phyloP scores from a whole-genome alignment of 2,113 vertebrate genomes.

The Coracopsis vasa region DNA sequence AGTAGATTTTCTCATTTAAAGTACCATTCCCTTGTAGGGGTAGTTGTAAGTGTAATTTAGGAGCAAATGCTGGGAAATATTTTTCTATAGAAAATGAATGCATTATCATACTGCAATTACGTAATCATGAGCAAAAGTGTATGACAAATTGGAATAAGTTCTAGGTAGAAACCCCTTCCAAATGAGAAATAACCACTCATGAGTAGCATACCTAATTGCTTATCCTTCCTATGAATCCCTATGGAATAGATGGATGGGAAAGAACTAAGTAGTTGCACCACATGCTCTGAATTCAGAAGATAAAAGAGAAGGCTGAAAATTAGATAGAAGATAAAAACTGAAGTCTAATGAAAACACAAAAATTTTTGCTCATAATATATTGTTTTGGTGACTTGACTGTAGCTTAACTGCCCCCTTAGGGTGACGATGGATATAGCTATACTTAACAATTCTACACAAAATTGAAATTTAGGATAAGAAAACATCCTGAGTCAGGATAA shows the following conservation, averaged over 20 bases:
- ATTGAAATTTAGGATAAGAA: neutral
- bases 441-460: neutral
- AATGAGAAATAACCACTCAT: slow-evolving; percentile 23
- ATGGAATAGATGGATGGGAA: neutral
- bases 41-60: neutral
- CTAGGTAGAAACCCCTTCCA: slow-evolving; percentile 3
- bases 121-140: neutral
- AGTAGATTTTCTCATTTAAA: neutral
- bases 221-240: neutral
- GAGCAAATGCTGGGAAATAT: neutral
- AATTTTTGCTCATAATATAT: neutral
- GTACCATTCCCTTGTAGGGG: neutral
- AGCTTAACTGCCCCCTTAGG: neutral
- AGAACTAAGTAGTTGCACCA: neutral
- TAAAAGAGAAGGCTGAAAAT: neutral
- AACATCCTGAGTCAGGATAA: neutral
- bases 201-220: neutral
- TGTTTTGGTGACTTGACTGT: neutral
- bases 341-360: neutral
- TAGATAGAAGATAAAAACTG: neutral
- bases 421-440: neutral
- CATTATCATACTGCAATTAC: neutral
- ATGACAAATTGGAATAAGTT: slow-evolving; percentile 41
- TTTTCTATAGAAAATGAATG: neutral
- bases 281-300: neutral